phyloP scores from a whole-genome alignment of 2,888 invertebrate species.

The Torymus auratus region DNA sequence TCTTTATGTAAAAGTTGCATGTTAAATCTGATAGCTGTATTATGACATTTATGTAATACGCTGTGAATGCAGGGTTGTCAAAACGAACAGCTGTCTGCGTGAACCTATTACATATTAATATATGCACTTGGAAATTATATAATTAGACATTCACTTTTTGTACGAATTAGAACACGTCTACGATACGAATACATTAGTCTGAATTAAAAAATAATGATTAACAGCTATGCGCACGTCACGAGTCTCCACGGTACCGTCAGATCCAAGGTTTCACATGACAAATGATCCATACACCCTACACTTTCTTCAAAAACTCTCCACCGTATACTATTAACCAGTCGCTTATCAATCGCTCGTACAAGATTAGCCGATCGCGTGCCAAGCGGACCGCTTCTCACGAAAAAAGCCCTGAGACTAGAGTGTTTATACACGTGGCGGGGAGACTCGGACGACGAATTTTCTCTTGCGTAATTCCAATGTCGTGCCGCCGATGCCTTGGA shows the following conservation, averaged over 20 bases:
- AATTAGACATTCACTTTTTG: too few species aligned
- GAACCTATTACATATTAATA: too few species aligned
- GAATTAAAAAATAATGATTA: constrained; percentile 1
- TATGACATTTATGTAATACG: too few species aligned
- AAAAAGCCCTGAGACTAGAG: neutral
- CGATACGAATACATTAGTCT: too few species aligned
- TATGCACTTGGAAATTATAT: too few species aligned
- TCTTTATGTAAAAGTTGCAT: too few species aligned
- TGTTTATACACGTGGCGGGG: neutral
- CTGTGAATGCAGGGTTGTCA: too few species aligned
- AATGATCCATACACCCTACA: neutral
- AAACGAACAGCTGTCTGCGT: too few species aligned
- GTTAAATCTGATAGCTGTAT: too few species aligned
- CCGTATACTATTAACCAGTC: constrained; percentile 36
- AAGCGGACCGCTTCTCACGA: constrained; percentile 27
- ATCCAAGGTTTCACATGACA: constrained; percentile 50
- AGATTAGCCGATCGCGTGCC: constrained; percentile 48
- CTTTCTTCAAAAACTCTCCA: neutral
- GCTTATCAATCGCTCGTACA: constrained; percentile 42
- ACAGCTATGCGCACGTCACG: neutral
- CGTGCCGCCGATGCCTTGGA: neutral
- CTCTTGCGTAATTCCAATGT: constrained; percentile 29
- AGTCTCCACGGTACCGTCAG: neutral
- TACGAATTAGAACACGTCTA: too few species aligned
- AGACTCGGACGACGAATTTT: constrained; percentile 4